Base-by-base conservation (phyloP, 2,797 vertebrate species). In the Buphagus erythrorhynchus region DNA sequence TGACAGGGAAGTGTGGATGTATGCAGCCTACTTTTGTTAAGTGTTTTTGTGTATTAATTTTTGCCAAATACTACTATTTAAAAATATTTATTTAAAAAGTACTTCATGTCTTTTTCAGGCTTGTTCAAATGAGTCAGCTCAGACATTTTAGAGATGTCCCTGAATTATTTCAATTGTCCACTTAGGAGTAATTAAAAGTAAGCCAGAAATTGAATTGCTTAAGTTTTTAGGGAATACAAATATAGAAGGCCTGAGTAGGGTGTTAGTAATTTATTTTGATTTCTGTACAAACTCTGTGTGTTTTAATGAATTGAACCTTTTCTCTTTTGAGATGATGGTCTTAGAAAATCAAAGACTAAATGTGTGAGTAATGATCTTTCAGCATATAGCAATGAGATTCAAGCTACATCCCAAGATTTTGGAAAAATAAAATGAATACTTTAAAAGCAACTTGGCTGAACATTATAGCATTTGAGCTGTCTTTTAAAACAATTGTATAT, bases 141-240 rank as follows among this genome's bases (percentile, higher is more conserved):
- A 91, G 66, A 40, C 59, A 59, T 85, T 95, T 93, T 78, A 88
- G 68, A 87, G n/a, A 36, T 86, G 65, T 35, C 89, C 74, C 15
- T 43, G 59, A 74, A 80, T 72, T 48, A 82, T 84, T 94, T 86
- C 88, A 89, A 61, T 93, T 81, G 68, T 91, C 73, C 83, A 15
- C 42, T 84, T 92, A 46, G 15, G 13, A 80, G 62, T 83, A 71
- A 61, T 40, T 36, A 63, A 68, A 80, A 61, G 62, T 16, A 68
- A 89, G 59, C 9, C 76, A 69, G 33, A 57, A 90, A 72, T 15
- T 29, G 21, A 75, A 84, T 31, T 81, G 33, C 80, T 72, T 38
- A 43, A 82, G 17, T 75, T 49, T 57, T 42, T 45, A 67, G 17
- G 35, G 13, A 48, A 57, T 38, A n/a, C 8, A 71, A 73, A 42